phyloP scores from a whole-genome alignment of 92 coral and sea anemone species.

The Parazoanthus atlanticus region DNA sequence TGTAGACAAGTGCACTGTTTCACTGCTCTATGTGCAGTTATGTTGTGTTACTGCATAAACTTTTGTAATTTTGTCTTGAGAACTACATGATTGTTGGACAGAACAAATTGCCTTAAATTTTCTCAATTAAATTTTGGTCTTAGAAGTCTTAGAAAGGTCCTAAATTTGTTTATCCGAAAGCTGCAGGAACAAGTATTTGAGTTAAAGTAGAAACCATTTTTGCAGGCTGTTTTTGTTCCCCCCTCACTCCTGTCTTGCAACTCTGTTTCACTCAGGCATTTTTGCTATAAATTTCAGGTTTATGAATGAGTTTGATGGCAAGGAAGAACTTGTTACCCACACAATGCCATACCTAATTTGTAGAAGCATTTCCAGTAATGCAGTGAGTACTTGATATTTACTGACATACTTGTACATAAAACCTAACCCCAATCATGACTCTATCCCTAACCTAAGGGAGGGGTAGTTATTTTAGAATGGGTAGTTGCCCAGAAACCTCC shows the following conservation, averaged over 20 bases:
- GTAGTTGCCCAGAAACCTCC: no score
- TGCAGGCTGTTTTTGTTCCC: neutral
- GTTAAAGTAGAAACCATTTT: neutral
- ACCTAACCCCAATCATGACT: no score
- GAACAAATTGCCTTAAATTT: no score
- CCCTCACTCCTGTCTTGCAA: neutral
- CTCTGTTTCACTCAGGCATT: neutral
- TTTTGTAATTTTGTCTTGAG: no score
- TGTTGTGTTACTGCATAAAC: no score
- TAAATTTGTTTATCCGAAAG: no score
- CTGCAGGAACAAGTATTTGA: neutral
- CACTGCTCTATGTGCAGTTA: no score
- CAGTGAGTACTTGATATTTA: conserved; percentile 55
- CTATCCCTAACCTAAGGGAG: no score
- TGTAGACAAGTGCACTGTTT: no score
- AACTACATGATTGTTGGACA: neutral
- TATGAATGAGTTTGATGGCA: conserved; percentile 85
- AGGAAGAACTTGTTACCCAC: conserved; percentile 90
- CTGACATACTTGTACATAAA: no score
- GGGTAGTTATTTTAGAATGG: no score
- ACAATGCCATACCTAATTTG: conserved; percentile 81
- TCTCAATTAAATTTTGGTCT: neutral
- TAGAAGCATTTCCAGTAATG: conserved; percentile 73
- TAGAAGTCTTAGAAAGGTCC: neutral
- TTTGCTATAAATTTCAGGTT: conserved; percentile 64